Evolutionary conservation across 2,888 invertebrate species (phyloP), one percentile per base, ranked within the genome.

Genomic region (Sipha maydis): DNA sequence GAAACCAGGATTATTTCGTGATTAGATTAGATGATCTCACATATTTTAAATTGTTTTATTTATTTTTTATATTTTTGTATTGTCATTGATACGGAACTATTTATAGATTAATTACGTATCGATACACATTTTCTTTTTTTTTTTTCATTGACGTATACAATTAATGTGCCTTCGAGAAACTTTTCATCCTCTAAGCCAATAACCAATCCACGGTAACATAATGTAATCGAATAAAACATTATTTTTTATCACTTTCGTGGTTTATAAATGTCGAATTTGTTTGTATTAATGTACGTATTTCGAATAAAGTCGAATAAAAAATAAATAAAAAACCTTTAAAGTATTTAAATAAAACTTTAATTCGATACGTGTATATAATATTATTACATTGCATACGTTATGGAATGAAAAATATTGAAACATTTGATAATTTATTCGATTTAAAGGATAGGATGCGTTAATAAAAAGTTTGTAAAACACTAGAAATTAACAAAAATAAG

Each of bases 41-140:
- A 76, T 41, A 28, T 14, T 76, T 84, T 61, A 61, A 75, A 84
- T 75, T 76, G 14, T 1, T 82, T 31, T 71, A 25, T 71, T 71
- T 38, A 21, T 25, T 34, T 54, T 83, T 48, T 71, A 31, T 38
- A 21, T 25, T 34, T 54, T 83, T 48, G 48, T n/a, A 61, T 41
- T 28, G 38, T 61, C 61, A 38, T 41, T n/a, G 19, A 61, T 61
- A 21, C 28, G 75, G 61, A 75, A 73, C 28, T 14, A 21, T 61
- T 61, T 28, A 28, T 84, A 28, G 19, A 84, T 41, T 38, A 84
- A 76, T 71, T 17, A 71, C n/a, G 56, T 28, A 38, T 84, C 3
- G 61, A 61, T 28, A 41, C 9, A 28, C n/a, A n/a, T n/a, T n/a
- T n/a, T 28, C n/a, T 83, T 73, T 83, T 56, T 73, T 34, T 31